Conservation (phyloP, 2,113 vertebrate genomes). For the Agapornis roseicollis region DNA sequence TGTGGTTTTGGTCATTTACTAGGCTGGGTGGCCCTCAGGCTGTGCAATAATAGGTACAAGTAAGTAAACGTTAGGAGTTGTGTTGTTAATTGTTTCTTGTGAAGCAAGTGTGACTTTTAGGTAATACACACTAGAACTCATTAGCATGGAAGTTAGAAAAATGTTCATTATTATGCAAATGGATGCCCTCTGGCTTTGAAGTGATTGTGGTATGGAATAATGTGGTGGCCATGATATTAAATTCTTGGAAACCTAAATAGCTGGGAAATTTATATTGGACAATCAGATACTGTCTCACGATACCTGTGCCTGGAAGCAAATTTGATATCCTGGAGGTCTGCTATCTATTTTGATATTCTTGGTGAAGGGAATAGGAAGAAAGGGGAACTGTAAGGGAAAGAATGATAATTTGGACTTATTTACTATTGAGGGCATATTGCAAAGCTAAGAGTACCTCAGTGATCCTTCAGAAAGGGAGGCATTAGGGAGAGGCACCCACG, state of each 20-base stretch:
- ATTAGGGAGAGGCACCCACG: neutral
- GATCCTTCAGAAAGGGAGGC: neutral
- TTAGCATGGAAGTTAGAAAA: neutral
- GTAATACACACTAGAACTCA: neutral
- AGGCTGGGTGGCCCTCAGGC: neutral
- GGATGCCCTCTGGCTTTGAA: neutral
- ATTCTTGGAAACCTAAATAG: neutral
- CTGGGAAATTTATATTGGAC: neutral
- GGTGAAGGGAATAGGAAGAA: neutral
- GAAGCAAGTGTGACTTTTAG: neutral
- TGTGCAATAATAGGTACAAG: neutral
- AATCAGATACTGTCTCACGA: neutral
- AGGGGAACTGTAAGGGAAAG: neutral
- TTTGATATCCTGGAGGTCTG: neutral
- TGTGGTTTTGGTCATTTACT: neutral
- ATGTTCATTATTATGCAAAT: conserved; percentile 53
- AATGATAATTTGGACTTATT: neutral
- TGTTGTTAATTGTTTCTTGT: neutral
- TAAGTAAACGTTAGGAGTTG: neutral
- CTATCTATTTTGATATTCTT: neutral
- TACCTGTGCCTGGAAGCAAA: conserved; percentile 26
- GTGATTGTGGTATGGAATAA: conserved; percentile 13
- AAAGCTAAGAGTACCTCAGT: neutral
- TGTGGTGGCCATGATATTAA: neutral
- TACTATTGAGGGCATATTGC: neutral